These are phyloP conservation scores for Myotis yumanensis DNA, from an alignment of 2,113 vertebrate genomes.

Conservation along the genomic window DNA sequence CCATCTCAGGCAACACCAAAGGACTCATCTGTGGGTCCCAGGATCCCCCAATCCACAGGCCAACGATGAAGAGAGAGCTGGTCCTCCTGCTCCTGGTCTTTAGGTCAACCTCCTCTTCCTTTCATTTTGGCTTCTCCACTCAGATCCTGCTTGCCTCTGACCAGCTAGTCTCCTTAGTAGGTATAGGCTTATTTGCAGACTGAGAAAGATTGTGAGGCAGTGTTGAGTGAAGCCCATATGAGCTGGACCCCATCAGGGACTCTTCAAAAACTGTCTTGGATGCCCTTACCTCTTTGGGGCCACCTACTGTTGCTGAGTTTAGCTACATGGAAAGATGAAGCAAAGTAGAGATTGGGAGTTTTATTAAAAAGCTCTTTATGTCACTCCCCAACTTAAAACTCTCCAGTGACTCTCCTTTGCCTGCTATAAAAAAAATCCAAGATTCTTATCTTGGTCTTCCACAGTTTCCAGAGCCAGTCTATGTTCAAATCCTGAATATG, in stretches of 20 bases:
- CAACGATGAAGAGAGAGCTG: not conserved
- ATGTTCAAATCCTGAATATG: not conserved
- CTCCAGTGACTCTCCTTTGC: not conserved
- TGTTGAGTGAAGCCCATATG: not conserved
- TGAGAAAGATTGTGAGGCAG: not conserved
- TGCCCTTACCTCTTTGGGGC: not conserved
- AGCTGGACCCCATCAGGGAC: not conserved
- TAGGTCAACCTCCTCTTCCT: not conserved
- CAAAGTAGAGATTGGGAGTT: not conserved
- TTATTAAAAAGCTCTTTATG: not conserved
- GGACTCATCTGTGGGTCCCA: not conserved
- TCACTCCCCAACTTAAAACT: slow-evolving; percentile 16
- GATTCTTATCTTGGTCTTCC: not conserved
- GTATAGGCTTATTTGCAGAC: not conserved
- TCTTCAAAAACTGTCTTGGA: not conserved
- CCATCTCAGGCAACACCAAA: slow-evolving; percentile 69
- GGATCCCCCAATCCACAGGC: not conserved
- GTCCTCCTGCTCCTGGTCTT: slow-evolving; percentile 1
- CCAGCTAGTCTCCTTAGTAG: not conserved
- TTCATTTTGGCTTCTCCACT: slow-evolving; percentile 24
- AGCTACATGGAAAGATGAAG: not conserved
- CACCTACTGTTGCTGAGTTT: not conserved
- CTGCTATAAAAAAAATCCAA: not conserved
- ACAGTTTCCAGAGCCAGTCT: slow-evolving; percentile 18
- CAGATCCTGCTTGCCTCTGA: not conserved